phyloP scores from a whole-genome alignment of 2,113 vertebrate species.

The Prunella fulvescens region DNA sequence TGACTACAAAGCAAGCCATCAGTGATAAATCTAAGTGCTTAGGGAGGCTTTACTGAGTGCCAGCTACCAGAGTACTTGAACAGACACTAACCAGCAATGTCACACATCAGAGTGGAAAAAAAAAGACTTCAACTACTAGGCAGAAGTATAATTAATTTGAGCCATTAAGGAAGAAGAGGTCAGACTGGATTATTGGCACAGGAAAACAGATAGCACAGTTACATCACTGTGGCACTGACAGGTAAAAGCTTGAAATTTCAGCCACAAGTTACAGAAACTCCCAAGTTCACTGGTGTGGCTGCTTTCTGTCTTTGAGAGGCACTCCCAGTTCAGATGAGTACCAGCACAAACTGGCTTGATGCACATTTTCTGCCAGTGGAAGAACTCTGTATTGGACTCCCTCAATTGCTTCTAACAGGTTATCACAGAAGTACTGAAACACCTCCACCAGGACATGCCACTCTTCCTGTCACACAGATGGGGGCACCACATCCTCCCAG shows the following conservation, averaged over 20 bases:
- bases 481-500: neutral
- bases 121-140: neutral
- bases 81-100: neutral
- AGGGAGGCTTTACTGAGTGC: neutral
- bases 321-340: neutral
- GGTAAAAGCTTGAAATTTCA: neutral
- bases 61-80: neutral
- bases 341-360: neutral
- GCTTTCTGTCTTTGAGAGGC: neutral
- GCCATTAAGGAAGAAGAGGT: neutral
- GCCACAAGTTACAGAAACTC: neutral
- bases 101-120: neutral
- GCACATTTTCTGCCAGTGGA: neutral
- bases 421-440: neutral
- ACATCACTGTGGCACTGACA: neutral
- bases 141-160: neutral
- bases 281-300: neutral
- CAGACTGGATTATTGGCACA: neutral
- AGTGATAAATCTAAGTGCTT: neutral
- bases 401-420: neutral
- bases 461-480: rapidly evolving
- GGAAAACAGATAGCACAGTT: neutral
- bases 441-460: neutral
- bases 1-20: neutral
- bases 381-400: neutral